Evolutionary conservation across 1,140 invertebrate genomes (phyloP).

Genomic region (Polypedilum vanderplanki): DNA sequence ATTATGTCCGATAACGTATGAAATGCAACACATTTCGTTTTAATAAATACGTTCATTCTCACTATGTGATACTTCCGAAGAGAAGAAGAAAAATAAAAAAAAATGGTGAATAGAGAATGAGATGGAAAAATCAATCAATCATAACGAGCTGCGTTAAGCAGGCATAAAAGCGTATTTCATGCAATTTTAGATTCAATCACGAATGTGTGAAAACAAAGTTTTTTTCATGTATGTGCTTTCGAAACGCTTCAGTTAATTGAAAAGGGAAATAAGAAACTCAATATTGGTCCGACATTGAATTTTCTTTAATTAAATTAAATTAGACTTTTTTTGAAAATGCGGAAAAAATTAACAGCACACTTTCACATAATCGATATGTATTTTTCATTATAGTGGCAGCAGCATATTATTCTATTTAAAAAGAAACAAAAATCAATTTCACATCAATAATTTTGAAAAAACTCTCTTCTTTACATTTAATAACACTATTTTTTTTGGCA

Average conservation of each 20-base stretch:
- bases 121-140: background rate
- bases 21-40: background rate
- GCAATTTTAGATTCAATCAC: background rate
- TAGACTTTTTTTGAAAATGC: background rate
- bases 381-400: too few relatives aligned
- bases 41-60: background rate
- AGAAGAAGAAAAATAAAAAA: too few relatives aligned
- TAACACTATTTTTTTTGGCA: too few relatives aligned
- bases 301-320: background rate
- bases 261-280: slow-evolving; percentile 7
- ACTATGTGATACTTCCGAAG: background rate
- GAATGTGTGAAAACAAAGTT: background rate
- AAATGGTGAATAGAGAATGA: background rate
- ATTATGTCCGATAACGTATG: background rate
- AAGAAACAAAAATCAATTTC: too few relatives aligned
- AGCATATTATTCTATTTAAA: too few relatives aligned
- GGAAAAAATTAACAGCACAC: background rate
- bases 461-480: too few relatives aligned
- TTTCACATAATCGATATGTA: background rate
- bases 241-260: background rate
- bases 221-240: background rate
- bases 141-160: background rate
- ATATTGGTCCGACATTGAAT: slow-evolving; percentile 10
- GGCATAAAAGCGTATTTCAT: background rate
- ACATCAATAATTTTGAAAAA: too few relatives aligned